Percentiles rank a stretch among this genome's conserved stretches.
phyloP scores from a whole-genome alignment of 1,140 invertebrate species.

The Drosophila novamexicana region DNA sequence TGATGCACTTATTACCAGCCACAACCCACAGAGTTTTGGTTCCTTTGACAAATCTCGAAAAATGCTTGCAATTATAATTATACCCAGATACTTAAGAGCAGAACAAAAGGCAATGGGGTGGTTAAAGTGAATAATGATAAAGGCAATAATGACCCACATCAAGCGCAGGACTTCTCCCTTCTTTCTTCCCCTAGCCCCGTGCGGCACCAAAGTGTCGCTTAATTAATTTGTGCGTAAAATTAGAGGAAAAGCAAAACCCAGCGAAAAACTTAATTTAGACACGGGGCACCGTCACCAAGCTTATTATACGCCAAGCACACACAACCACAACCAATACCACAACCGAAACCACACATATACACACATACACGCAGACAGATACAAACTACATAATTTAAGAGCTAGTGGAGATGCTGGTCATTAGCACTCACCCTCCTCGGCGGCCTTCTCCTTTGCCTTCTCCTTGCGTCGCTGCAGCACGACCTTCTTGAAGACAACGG shows the following conservation, averaged over 20 bases:
- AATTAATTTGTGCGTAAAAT: slow-evolving; percentile 72
- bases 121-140: slow-evolving; percentile 24
- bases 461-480: slow-evolving; percentile 82
- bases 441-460: slow-evolving; percentile 73
- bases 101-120: slow-evolving; percentile 11
- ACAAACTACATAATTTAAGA: slow-evolving; percentile 14
- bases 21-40: neutral
- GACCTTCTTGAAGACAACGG: slow-evolving; percentile 85
- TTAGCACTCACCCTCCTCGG: slow-evolving; percentile 80
- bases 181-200: neutral
- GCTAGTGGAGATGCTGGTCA: slow-evolving; percentile 4
- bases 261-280: slow-evolving; percentile 60
- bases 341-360: neutral
- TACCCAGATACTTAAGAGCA: slow-evolving; percentile 18
- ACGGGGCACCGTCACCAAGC: slow-evolving; percentile 41
- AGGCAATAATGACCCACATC: slow-evolving; percentile 32
- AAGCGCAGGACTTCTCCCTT: slow-evolving; percentile 5
- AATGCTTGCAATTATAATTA: slow-evolving; percentile 18
- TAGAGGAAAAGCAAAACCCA: slow-evolving; percentile 60
- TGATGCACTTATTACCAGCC: neutral
- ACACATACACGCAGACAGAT: neutral
- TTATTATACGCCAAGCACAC: slow-evolving; percentile 19
- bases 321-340: neutral
- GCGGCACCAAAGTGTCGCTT: slow-evolving; percentile 30
- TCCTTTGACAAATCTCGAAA: neutral